These are phyloP conservation scores for Ammodytes marinus DNA, from an alignment of 2,113 vertebrate species.

Conservation along the genomic window DNA sequence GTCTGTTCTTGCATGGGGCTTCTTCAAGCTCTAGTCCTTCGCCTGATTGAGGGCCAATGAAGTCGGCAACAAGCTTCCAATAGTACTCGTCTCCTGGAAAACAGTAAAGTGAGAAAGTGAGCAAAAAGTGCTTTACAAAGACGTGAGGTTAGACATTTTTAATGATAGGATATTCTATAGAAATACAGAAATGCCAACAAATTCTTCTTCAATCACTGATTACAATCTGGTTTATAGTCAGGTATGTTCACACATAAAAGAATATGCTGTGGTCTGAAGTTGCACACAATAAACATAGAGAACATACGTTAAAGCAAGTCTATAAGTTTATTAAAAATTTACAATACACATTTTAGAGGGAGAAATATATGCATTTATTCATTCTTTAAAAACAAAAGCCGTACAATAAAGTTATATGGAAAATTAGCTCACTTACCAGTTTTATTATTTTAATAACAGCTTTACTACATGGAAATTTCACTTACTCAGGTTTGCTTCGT, in stretches of 20 bases:
- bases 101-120: background rate
- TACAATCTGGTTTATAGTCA: too few relatives aligned
- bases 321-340: too few relatives aligned
- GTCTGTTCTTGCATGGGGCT: constrained; percentile 76
- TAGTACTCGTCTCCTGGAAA: constrained; percentile 83
- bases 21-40: constrained; percentile 71
- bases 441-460: background rate
- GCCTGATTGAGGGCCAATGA: constrained; percentile 80
- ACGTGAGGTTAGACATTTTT: too few relatives aligned
- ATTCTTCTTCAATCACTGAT: too few relatives aligned
- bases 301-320: too few relatives aligned
- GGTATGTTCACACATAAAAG: too few relatives aligned
- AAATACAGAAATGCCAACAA: background rate
- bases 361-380: too few relatives aligned
- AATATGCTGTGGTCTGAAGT: too few relatives aligned
- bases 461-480: background rate
- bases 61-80: constrained; percentile 82
- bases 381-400: too few relatives aligned
- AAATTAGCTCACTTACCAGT: background rate
- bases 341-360: too few relatives aligned
- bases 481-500: constrained; percentile 81
- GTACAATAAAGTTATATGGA: background rate
- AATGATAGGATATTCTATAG: background rate
- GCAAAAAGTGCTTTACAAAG: background rate
- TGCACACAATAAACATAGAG: too few relatives aligned